Base-by-base conservation (phyloP, 2,888 invertebrate species). In the Patella depressa region DNA sequence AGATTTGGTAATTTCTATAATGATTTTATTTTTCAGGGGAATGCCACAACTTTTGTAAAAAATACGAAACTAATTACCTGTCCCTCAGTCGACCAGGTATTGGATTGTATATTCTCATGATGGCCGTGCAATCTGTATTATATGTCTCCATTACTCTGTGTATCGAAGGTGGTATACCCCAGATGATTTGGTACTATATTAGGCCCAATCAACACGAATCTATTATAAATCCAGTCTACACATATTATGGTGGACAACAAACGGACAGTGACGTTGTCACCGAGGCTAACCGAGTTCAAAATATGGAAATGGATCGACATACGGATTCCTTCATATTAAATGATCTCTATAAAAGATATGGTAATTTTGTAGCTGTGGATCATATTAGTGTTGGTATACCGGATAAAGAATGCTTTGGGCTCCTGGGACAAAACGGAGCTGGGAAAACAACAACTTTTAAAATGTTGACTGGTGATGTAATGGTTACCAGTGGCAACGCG, bases 391-490 rank as follows among this genome's bases (percentile, higher is more conserved):
- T 90, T 24, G 90, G 90, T 2, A 85, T 91, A 3, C 86, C 87
- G n/a, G 82, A 85, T 59, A 87, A 90, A 53, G 94, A 95, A 93
- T 97, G 97, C 90, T 96, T 96, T 86, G 96, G 96, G 0, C 92
- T 97, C 7, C 92, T 97, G 72, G 91, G 97, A 0, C 95, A 96
- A 85, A 97, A 97, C 90, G 97, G 97, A 2, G 96, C 97, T 0
- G 96, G 96, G 12, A 97, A 97, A 91, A 97, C 97, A 3, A 95
- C 96, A 0, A 96, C 96, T 15, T 97, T 97, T 92, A 94, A 91
- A 91, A 94, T 94, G 94, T 87, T 94, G 83, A 94, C 94, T 2
- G 94, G 94, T 17, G 93, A 93, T 80, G 85, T 90, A 4, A 81
- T 84, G 54, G 90, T 93, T 5, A 92, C 93, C 7, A 84, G 88